Evolutionary conservation across 2,113 vertebrate genomes (phyloP).

Genomic region (Grantiella picta): DNA sequence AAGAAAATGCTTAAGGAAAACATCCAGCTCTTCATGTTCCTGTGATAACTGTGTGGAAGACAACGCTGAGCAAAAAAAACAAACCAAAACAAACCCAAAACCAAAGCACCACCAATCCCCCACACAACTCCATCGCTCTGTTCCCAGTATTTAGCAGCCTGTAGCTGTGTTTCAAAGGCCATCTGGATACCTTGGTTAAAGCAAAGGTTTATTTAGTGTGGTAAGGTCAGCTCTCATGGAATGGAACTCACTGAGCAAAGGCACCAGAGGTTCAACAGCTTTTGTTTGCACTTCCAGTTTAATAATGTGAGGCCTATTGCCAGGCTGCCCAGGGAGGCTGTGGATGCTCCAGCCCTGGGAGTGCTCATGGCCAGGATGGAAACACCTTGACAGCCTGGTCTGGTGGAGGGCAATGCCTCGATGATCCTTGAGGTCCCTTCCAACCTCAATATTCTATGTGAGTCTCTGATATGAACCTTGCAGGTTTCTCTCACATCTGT

Average conservation of each 20-base stretch:
- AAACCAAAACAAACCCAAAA: not conserved
- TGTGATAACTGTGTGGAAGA: not conserved
- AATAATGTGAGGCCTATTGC: not conserved
- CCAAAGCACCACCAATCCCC: not conserved
- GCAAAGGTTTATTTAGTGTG: not conserved
- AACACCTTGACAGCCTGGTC: not conserved
- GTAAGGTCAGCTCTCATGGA: not conserved
- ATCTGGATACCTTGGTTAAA: not conserved
- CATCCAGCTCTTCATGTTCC: not conserved
- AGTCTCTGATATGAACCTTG: no score
- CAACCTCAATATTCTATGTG: rapidly evolving
- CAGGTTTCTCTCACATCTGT: not conserved
- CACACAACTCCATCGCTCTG: not conserved
- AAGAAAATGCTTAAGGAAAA: not conserved
- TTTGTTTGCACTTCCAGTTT: not conserved
- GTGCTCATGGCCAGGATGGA: not conserved
- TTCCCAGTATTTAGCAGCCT: not conserved
- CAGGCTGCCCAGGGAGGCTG: not conserved
- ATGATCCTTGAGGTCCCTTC: not conserved
- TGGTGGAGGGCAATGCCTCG: not conserved
- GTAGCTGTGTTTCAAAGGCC: not conserved
- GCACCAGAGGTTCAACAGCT: not conserved
- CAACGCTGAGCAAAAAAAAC: not conserved
- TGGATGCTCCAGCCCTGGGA: not conserved
- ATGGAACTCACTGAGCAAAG: not conserved